Conservation (phyloP, 1,140 invertebrate species). For the Lepidurus apus region DNA sequence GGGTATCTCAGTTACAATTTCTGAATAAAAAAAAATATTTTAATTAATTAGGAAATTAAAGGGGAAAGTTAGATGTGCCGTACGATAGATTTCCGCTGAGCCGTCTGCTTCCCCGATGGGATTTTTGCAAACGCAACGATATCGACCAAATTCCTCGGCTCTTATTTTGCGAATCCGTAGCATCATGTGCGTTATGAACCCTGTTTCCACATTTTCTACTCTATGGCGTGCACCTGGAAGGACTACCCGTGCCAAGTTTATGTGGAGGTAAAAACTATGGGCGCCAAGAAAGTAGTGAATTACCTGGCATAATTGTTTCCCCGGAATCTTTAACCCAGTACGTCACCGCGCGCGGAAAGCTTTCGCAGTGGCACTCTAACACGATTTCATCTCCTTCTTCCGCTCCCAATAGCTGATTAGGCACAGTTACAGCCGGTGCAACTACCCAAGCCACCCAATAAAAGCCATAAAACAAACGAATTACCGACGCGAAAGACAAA, state of each 20-base stretch:
- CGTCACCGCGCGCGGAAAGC: constrained; percentile 10
- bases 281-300: background rate
- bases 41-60: background rate
- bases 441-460: constrained; percentile 6
- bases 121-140: constrained; percentile 27
- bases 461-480: background rate
- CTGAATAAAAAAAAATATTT: background rate
- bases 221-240: constrained; percentile 6
- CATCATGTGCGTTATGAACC: constrained; percentile 15
- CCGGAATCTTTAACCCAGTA: constrained; percentile 15
- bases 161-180: constrained; percentile 1
- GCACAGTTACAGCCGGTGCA: constrained; percentile 23
- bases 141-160: background rate
- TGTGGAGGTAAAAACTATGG: background rate
- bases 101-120: constrained; percentile 1
- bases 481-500: background rate
- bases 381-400: constrained; percentile 20
- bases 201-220: background rate
- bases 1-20: background rate
- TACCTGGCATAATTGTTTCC: background rate
- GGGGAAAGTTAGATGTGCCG: background rate
- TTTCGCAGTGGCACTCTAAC: constrained; percentile 28
- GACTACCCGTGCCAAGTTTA: constrained; percentile 1
- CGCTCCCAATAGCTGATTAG: background rate
- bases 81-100: background rate